Percentiles rank a stretch among this genome's conserved stretches.
phyloP scores from a whole-genome alignment of 2,113 vertebrate species.

The Petaurus breviceps region DNA sequence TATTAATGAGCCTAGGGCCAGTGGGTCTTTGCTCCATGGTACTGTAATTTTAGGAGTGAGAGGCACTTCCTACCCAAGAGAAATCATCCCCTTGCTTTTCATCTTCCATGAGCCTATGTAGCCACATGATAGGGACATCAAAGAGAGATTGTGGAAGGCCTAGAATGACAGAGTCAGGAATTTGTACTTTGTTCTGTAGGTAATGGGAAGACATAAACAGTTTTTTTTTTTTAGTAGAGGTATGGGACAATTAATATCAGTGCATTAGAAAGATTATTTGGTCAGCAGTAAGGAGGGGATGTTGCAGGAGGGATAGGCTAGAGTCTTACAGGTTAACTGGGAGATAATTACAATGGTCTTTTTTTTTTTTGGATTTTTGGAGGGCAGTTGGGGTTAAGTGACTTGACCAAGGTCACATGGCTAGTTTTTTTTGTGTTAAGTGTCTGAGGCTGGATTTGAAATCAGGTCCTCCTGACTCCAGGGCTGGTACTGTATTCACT shows the following conservation, averaged over 20 bases:
- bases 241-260: neutral
- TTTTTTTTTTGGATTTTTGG: too few species aligned
- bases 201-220: neutral
- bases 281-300: neutral
- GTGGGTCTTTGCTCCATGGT: neutral
- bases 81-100: neutral
- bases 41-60: neutral
- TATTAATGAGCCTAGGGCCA: neutral
- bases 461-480: too few species aligned
- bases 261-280: neutral
- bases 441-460: too few species aligned
- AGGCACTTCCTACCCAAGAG: neutral
- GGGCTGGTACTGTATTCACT: too few species aligned
- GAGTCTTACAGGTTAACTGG: neutral
- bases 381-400: too few species aligned
- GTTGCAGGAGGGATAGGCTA: neutral
- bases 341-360: neutral
- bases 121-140: neutral
- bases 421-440: too few species aligned
- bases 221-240: neutral
- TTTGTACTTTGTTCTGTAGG: neutral
- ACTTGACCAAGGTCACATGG: too few species aligned
- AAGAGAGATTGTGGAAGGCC: neutral
- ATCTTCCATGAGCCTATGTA: too few species aligned
- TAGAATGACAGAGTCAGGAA: too few species aligned